Percentiles rank a stretch among this genome's conserved stretches.
These are phyloP conservation scores for Enteromius trimaculatus DNA, from an alignment of 2,797 vertebrate species.

Conservation along the genomic window DNA sequence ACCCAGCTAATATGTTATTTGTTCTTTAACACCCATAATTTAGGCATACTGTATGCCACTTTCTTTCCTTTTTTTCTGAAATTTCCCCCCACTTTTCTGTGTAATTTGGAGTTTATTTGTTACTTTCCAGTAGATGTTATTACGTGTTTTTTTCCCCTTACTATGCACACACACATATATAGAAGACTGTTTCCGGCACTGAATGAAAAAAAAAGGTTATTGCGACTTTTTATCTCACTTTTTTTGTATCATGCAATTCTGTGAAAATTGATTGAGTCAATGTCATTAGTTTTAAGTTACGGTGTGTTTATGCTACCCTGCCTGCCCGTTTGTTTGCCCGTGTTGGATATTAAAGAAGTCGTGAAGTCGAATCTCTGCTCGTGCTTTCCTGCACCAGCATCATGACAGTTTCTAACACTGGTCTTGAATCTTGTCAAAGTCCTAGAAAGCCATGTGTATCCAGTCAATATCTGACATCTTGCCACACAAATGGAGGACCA, in stretches of 20 bases:
- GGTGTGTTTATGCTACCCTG: too few species aligned
- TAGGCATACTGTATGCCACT: background rate
- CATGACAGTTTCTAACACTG: background rate
- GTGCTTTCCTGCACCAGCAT: too few species aligned
- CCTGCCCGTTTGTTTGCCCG: too few species aligned
- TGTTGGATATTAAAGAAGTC: too few species aligned
- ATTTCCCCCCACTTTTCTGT: background rate
- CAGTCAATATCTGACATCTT: background rate
- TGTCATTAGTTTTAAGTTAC: too few species aligned
- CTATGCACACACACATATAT: background rate
- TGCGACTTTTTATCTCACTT: too few species aligned
- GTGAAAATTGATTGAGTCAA: too few species aligned
- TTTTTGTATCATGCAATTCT: too few species aligned
- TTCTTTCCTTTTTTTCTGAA: background rate
- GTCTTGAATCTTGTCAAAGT: background rate
- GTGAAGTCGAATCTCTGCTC: too few species aligned
- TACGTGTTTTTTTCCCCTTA: background rate
- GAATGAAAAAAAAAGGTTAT: too few species aligned
- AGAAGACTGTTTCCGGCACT: too few species aligned
- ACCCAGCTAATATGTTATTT: background rate
- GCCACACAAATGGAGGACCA: background rate
- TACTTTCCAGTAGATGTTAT: background rate
- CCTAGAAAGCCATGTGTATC: background rate
- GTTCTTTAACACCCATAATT: background rate
- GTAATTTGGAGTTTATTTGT: background rate